A percentile compares a stretch with the other conserved stretches of the same genome.
Evolutionary conservation across 2,888 invertebrate species (phyloP).

Genomic region (Drosophila melanosoma): DNA sequence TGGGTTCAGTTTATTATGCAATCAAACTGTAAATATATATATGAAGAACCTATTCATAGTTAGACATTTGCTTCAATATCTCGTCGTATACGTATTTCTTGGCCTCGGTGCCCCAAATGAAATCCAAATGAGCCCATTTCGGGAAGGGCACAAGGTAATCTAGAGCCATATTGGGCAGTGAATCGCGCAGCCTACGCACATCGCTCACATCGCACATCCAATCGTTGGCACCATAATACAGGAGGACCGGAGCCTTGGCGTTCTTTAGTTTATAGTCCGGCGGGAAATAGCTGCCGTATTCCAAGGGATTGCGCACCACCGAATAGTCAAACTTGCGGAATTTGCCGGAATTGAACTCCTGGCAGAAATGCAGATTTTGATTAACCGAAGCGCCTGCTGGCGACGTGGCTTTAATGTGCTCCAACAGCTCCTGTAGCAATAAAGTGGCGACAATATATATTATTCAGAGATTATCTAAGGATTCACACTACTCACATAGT

Average conservation of each 20-base stretch:
- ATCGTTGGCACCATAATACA: conserved; percentile 88
- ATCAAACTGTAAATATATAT: conserved; percentile 7
- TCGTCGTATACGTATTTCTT: conserved; percentile 87
- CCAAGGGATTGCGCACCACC: conserved; percentile 82
- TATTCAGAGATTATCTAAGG: not conserved
- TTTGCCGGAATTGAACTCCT: conserved; percentile 78
- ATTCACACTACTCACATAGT: conserved; percentile 81
- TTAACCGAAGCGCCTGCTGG: conserved; percentile 83
- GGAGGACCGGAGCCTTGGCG: conserved; percentile 85
- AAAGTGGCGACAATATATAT: not conserved
- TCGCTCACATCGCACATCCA: conserved; percentile 87
- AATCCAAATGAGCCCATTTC: conserved; percentile 86
- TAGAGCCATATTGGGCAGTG: conserved; percentile 86
- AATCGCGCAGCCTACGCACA: conserved; percentile 85
- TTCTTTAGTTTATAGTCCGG: conserved; percentile 85
- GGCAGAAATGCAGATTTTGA: conserved; percentile 84
- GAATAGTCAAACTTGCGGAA: conserved; percentile 84
- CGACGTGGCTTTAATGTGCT: conserved; percentile 82
- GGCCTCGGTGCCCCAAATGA: conserved; percentile 88
- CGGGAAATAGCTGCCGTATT: conserved; percentile 85
- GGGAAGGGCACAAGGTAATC: conserved; percentile 86
- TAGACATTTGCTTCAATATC: conserved; percentile 68
- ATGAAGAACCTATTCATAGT: conserved; percentile 42
- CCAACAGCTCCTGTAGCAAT: conserved; percentile 58
- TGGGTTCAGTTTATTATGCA: conserved; percentile 39